Conservation (phyloP, 1,140 invertebrate species). For the Hormaphis cornu region DNA sequence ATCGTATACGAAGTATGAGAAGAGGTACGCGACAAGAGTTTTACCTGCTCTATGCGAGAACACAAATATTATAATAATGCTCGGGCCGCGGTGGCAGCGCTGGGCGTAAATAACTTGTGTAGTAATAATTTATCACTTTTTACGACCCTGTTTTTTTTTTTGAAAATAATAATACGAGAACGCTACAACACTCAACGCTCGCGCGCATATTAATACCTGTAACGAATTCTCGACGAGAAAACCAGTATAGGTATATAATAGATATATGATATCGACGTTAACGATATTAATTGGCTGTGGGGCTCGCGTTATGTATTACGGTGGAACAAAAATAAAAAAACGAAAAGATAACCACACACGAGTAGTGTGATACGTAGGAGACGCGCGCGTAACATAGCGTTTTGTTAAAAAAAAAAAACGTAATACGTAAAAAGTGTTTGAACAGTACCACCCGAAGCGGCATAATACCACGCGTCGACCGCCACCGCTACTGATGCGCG, state of each 20-base stretch:
- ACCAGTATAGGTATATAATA: no score
- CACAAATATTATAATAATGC: neutral
- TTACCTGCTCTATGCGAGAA: constrained; percentile 11
- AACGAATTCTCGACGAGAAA: constrained; percentile 31
- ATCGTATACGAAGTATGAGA: no score
- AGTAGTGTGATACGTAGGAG: no score
- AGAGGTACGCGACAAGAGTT: constrained; percentile 18
- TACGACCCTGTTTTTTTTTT: constrained; percentile 19
- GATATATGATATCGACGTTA: constrained; percentile 9
- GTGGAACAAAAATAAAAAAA: no score
- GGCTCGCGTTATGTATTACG: neutral
- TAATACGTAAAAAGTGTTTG: no score
- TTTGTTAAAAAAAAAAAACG: no score
- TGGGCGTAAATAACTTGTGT: constrained; percentile 29
- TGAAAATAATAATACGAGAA: neutral
- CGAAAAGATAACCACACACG: no score
- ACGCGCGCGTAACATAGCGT: no score
- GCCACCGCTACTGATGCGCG: no score
- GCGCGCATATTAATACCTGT: no score
- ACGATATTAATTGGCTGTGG: neutral
- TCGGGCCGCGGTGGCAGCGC: neutral
- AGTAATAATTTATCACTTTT: constrained; percentile 32
- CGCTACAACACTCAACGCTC: neutral
- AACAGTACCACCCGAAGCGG: no score
- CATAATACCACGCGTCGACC: no score